A percentile compares a stretch with the other conserved stretches of the same genome.
phyloP scores from a whole-genome alignment of 2,113 vertebrate genomes.

The Speoplatyrhinus poulsoni region DNA sequence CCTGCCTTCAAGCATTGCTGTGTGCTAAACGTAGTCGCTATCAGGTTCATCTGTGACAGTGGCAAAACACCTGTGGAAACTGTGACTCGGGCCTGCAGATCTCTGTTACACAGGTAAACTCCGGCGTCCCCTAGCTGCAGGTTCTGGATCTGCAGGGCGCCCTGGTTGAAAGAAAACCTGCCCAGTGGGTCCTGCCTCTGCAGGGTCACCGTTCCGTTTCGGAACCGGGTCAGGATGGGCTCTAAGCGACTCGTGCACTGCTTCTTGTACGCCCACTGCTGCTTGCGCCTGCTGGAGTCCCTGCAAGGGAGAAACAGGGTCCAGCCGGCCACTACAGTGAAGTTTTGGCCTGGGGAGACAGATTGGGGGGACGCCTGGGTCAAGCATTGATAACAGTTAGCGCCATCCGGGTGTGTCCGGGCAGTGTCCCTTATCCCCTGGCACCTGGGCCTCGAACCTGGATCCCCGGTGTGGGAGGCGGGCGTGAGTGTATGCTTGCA shows the following conservation, averaged over 20 bases:
- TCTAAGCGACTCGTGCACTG: background rate
- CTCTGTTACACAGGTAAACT: slow-evolving; percentile 57
- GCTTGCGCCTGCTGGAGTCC: slow-evolving; percentile 26
- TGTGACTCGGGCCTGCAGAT: slow-evolving; percentile 28
- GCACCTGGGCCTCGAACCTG: too few species aligned
- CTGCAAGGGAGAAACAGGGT: slow-evolving; percentile 64
- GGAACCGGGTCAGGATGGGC: slow-evolving; percentile 52
- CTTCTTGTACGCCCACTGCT: slow-evolving; percentile 46
- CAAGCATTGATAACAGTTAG: too few species aligned
- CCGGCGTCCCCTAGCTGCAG: slow-evolving; percentile 58
- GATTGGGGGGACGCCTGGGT: too few species aligned
- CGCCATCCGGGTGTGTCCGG: too few species aligned
- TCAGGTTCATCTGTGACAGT: too few species aligned
- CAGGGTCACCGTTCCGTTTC: slow-evolving; percentile 39
- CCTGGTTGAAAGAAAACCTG: slow-evolving; percentile 35
- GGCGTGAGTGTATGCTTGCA: too few species aligned
- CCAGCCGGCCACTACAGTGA: slow-evolving; percentile 43
- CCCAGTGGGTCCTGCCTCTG: slow-evolving; percentile 32
- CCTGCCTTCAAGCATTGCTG: too few species aligned
- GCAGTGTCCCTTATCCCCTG: too few species aligned
- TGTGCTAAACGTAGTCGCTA: too few species aligned
- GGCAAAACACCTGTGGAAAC: slow-evolving; percentile 37
- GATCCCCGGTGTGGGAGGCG: too few species aligned
- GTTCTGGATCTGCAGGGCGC: slow-evolving; percentile 58
- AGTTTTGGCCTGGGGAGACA: slow-evolving; percentile 36